Base-by-base conservation (phyloP, 2,888 invertebrate genomes). In the Adineta ricciae region DNA sequence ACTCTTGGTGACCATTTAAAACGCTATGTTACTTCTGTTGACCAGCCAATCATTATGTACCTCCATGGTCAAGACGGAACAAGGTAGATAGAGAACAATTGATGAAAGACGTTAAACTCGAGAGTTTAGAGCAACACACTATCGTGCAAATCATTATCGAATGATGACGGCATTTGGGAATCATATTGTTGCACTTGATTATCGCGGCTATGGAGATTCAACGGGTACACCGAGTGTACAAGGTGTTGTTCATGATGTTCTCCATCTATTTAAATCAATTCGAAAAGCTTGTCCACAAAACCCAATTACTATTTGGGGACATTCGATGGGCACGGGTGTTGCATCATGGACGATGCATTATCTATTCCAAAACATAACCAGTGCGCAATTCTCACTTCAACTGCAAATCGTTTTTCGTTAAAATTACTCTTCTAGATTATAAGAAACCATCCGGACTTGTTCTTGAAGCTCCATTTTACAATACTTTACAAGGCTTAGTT, bases 201-300 rank as follows among this genome's bases (percentile, higher is more conserved):
- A 85, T 56, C 38, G 85, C 24, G 85, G 85, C 49, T 85, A 84
- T 56, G 85, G 85, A 32, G 85, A 85, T 73, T 85, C 85, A 50
- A 84, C 85, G 38, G 85, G 85, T 27, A 78, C 50, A 32, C 78
- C 85, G 78, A 82, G 84, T 83, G 54, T 83, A n/a, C n/a, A 72
- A 16, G 85, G 85, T 41, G 73, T 72, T 52, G 85, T 85, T 41
- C 52, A 85, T 24, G 85, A 85, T 84, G 83, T 85, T 21, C 32
- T 85, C 16, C 41, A 41, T 83, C 41, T 85, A 72, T 73, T 78
- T 41, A 84, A 78, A 78, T 1, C 32, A 41, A 78, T 78, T 41
- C 78, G 41, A 3, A 7, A 41, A n/a, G 41, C 5, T 41, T 38
- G 38, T 41, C 78, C 41, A 24, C 16, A 78, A 19, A 78, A 78